Evolutionary conservation across 1,140 invertebrate species (phyloP).

Genomic region (Platyscapa corneri): DNA sequence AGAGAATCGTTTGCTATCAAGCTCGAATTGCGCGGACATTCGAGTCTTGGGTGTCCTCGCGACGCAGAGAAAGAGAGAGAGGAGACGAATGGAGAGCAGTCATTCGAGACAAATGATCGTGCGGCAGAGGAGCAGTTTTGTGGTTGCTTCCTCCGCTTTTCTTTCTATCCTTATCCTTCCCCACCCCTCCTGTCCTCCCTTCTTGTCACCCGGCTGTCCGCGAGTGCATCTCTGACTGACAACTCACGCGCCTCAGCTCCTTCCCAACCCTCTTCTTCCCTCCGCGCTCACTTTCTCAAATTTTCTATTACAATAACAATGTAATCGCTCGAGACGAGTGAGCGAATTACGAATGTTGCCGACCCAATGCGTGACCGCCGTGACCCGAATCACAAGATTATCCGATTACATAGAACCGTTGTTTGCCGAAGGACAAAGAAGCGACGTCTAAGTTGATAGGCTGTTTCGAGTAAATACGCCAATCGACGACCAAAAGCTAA

Average conservation of each 20-base stretch:
- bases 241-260: too few relatives aligned
- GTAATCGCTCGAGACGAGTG: neutral
- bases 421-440: slow-evolving; percentile 5
- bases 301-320: neutral
- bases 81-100: neutral
- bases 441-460: neutral
- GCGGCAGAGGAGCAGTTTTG: slow-evolving; percentile 1
- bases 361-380: neutral
- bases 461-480: neutral
- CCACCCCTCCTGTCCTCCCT: too few relatives aligned
- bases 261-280: too few relatives aligned
- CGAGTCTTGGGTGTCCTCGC: slow-evolving; percentile 10
- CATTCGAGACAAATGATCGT: slow-evolving; percentile 1
- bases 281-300: too few relatives aligned
- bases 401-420: neutral
- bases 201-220: too few relatives aligned
- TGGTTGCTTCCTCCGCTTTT: slow-evolving; percentile 13
- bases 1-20: slow-evolving; percentile 17
- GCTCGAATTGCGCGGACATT: slow-evolving; percentile 39
- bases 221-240: neutral
- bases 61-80: neutral
- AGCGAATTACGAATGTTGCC: too few relatives aligned
- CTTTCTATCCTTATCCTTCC: neutral
- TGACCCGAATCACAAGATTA: neutral
- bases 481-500: neutral